A percentile compares a stretch with the other conserved stretches of the same genome.
Evolutionary conservation across 2,797 vertebrate genomes (phyloP).

Genomic region (Pterois miles): DNA sequence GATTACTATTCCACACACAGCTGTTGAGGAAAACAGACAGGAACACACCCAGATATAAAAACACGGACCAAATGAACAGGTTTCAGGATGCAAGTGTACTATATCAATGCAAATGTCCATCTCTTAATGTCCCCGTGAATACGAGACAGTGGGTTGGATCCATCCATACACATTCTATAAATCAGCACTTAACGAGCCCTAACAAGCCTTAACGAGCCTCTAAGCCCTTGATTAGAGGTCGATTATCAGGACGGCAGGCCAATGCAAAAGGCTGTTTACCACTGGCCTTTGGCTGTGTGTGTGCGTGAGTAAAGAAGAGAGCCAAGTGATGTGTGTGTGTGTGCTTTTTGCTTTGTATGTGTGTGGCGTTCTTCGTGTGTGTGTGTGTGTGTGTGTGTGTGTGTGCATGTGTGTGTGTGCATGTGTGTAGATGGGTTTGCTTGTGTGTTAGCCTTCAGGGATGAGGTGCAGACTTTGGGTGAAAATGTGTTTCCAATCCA

Average conservation of each 20-base stretch:
- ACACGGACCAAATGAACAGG: neutral
- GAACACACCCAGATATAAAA: neutral
- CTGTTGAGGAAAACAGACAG: constrained; percentile 16
- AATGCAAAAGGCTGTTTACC: constrained; percentile 59
- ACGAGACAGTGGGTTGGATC: constrained; percentile 39
- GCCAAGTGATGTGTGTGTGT: constrained; percentile 1
- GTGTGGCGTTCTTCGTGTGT: too few species aligned
- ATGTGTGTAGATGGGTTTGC: neutral
- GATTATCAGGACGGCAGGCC: constrained; percentile 53
- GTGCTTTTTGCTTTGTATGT: neutral
- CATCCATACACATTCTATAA: constrained; percentile 55
- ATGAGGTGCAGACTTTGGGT: constrained; percentile 45
- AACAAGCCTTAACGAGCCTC: constrained; percentile 57
- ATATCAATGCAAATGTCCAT: constrained; percentile 60
- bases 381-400: neutral
- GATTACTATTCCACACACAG: constrained; percentile 33
- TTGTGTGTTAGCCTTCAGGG: constrained; percentile 37
- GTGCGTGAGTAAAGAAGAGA: neutral
- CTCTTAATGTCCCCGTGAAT: constrained; percentile 53
- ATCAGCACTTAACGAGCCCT: constrained; percentile 61
- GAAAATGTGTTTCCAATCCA: constrained; percentile 70
- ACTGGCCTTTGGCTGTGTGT: constrained; percentile 47
- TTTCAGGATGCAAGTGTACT: constrained; percentile 7
- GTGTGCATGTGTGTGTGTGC: neutral
- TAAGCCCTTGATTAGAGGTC: constrained; percentile 65